phyloP scores from a whole-genome alignment of 2,888 invertebrate species.

The Empis livida region DNA sequence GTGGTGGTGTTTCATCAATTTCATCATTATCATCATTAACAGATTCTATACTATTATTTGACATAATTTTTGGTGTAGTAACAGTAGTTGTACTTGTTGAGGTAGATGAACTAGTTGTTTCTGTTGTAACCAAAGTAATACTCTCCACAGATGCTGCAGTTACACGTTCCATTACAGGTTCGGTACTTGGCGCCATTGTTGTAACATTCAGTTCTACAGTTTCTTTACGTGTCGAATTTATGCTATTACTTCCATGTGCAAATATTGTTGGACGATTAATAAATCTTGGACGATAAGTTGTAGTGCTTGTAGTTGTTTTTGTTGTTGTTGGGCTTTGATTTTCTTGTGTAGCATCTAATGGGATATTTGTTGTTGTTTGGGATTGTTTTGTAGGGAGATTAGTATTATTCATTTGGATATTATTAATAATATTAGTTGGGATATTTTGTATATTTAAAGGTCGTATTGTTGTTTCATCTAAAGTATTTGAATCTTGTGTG shows the following conservation, averaged over 20 bases:
- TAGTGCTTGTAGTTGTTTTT: neutral
- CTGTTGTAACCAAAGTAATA: neutral
- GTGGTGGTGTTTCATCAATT: conserved; percentile 1
- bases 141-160: conserved; percentile 2
- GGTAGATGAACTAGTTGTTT: conserved; percentile 4
- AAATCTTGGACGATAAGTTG: neutral
- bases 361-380: too few species aligned
- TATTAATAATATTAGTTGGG: neutral
- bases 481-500: neutral
- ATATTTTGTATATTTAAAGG: too few species aligned
- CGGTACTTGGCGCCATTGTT: neutral
- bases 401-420: too few species aligned
- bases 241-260: neutral
- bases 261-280: neutral
- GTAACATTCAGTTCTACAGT: too few species aligned
- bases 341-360: too few species aligned
- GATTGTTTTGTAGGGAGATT: neutral
- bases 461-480: neutral
- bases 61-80: conserved; percentile 7
- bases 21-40: too few species aligned
- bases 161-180: neutral
- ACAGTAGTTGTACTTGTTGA: conserved; percentile 12
- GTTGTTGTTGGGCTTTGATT: neutral
- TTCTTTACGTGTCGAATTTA: neutral
- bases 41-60: neutral